phyloP scores from a whole-genome alignment of 2,113 vertebrate species.

The Dasyurus viverrinus region DNA sequence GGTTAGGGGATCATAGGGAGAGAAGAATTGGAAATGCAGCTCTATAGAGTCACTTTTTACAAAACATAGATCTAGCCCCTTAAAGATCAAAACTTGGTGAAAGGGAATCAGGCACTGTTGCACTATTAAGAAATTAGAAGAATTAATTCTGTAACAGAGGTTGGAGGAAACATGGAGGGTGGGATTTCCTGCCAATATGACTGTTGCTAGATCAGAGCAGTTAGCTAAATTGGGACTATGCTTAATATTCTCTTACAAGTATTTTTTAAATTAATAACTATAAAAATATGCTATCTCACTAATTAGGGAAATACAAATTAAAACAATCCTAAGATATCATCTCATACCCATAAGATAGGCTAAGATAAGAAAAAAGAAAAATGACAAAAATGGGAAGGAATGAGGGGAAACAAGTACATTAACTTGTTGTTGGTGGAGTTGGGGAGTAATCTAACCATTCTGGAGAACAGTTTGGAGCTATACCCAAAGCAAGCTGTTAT shows the following conservation, averaged over 20 bases:
- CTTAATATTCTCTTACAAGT: neutral
- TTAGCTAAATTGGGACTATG: neutral
- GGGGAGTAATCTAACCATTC: neutral
- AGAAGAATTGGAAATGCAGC: neutral
- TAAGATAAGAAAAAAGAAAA: neutral
- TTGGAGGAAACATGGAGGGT: neutral
- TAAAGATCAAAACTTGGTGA: neutral
- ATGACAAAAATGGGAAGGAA: neutral
- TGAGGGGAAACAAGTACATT: neutral
- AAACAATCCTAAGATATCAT: neutral
- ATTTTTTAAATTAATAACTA: neutral
- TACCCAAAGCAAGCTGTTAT: neutral
- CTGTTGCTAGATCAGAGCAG: neutral
- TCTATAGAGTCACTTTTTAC: neutral
- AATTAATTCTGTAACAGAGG: neutral
- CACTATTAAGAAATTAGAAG: neutral
- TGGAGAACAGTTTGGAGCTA: neutral
- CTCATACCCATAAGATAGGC: neutral
- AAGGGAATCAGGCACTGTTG: neutral
- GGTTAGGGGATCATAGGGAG: neutral
- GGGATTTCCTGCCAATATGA: neutral
- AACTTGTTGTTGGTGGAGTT: neutral
- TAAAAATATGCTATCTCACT: neutral
- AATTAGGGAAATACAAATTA: neutral
- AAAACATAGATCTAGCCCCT: neutral